Conservation (phyloP, 2,113 vertebrate species). For the Pseudorasbora parva region DNA sequence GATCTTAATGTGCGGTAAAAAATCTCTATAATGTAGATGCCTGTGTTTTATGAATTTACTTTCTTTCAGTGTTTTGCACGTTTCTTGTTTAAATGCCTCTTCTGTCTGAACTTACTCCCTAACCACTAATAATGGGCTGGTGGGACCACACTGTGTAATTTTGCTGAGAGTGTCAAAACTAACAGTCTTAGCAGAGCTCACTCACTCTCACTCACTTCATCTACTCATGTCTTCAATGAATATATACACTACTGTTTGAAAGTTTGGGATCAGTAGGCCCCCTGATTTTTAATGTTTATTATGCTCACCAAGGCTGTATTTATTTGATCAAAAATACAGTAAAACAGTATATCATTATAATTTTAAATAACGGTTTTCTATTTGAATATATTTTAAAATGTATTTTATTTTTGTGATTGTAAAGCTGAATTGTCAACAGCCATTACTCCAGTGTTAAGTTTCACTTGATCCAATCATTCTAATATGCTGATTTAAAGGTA, state of each 20-base stretch:
- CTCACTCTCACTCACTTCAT: slow-evolving; percentile 17
- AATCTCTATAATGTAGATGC: slow-evolving; percentile 47
- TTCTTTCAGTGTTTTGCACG: slow-evolving; percentile 44
- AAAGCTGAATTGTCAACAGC: not conserved
- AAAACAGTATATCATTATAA: not conserved
- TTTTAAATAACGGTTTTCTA: not conserved
- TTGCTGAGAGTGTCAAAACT: slow-evolving; percentile 63
- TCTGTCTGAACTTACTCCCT: slow-evolving; percentile 63
- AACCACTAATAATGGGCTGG: slow-evolving; percentile 63
- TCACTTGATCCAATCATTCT: no score
- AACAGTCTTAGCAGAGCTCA: slow-evolving; percentile 46
- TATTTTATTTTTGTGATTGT: not conserved
- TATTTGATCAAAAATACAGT: not conserved
- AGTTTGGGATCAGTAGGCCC: not conserved
- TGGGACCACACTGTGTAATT: slow-evolving; percentile 58
- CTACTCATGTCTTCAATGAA: not conserved
- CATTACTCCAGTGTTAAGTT: not conserved
- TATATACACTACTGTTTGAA: not conserved
- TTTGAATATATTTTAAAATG: not conserved
- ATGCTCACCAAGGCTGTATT: not conserved
- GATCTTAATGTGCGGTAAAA: slow-evolving; percentile 39
- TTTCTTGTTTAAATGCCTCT: slow-evolving; percentile 55
- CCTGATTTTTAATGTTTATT: not conserved
- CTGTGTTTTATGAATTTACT: slow-evolving; percentile 55
- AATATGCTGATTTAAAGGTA: no score